Percentiles rank a stretch among this genome's conserved stretches.
Conservation (phyloP, 1,140 invertebrate species). For the Drosophila prosaltans region DNA sequence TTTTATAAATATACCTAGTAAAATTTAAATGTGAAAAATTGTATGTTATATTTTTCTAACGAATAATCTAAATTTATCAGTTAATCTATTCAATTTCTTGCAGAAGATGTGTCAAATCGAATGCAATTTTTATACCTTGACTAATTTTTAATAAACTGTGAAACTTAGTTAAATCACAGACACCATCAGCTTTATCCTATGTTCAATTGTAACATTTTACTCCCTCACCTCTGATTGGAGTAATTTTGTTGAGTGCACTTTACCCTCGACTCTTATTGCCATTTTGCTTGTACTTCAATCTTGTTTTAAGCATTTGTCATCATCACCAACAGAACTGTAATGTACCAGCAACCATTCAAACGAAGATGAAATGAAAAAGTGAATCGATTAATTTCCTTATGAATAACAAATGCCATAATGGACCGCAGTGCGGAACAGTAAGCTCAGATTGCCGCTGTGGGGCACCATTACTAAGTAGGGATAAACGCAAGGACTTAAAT, state of each 20-base stretch:
- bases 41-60: too few relatives aligned
- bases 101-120: too few relatives aligned
- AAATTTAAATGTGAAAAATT: too few relatives aligned
- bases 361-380: constrained; percentile 28
- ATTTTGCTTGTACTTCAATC: neutral
- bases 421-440: neutral
- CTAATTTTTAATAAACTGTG: neutral
- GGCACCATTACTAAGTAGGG: neutral
- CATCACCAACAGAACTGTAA: constrained; percentile 4
- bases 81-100: too few relatives aligned
- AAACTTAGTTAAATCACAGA: neutral
- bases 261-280: neutral
- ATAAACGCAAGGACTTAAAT: constrained; percentile 14
- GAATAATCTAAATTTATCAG: too few relatives aligned
- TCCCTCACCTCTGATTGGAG: neutral
- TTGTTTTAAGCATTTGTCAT: constrained; percentile 16
- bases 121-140: neutral
- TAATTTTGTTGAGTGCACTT: constrained; percentile 15
- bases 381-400: constrained; percentile 34
- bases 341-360: neutral
- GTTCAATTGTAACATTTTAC: neutral
- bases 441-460: constrained; percentile 1
- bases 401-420: constrained; percentile 32
- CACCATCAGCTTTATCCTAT: too few relatives aligned
- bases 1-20: too few relatives aligned